Evolutionary conservation across 2,113 vertebrate genomes (phyloP), one percentile per base, ranked within the genome.

Genomic region (Semicossyphus pulcher): DNA sequence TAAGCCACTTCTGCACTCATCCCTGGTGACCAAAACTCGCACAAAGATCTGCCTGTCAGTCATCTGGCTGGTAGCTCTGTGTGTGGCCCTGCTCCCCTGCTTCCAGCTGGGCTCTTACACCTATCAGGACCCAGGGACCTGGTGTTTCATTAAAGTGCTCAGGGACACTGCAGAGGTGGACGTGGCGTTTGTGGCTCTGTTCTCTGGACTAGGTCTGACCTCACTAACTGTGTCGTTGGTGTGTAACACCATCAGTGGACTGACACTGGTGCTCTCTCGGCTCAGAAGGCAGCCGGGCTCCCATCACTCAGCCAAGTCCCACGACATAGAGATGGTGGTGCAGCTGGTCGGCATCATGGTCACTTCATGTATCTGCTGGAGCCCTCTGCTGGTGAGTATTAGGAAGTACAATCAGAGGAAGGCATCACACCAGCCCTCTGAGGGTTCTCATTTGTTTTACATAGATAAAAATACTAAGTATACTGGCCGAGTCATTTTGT

Each of bases 321-420:
- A 96, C 16, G 96, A 97, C 81, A 95, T 97, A 51, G 96, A 97
- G 90, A 97, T 97, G 96, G 93, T 97, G 88, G 95, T 95, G 76
- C 96, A 97, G 85, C 94, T 97, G 34, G 89, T 96, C 45, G 96
- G 95, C 48, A 96, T 97, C 90, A 97, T 95, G 93, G 84, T 95
- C 77, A 95, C 95, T 5, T 96, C 96, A 0, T 96, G 95, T 60
- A 93, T 97, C 83, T 97, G 96, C 88, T 97, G 96, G 96, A 96
- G 95, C 81, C 96, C 96, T 45, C 88, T 97, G 80, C 89, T 97
- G 96, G 96, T 97, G 86, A 94, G 95, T 91, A 32, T 42, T 0
- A 20, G 36, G 31, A 69, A 28, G 26, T 72, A 31, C 65, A 80
- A 18, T 1, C 16, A 73, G 5, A 18, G 25, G 11, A 3, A 32